phyloP scores from a whole-genome alignment of 1,140 invertebrate genomes.

The Rhizoglyphus robini region DNA sequence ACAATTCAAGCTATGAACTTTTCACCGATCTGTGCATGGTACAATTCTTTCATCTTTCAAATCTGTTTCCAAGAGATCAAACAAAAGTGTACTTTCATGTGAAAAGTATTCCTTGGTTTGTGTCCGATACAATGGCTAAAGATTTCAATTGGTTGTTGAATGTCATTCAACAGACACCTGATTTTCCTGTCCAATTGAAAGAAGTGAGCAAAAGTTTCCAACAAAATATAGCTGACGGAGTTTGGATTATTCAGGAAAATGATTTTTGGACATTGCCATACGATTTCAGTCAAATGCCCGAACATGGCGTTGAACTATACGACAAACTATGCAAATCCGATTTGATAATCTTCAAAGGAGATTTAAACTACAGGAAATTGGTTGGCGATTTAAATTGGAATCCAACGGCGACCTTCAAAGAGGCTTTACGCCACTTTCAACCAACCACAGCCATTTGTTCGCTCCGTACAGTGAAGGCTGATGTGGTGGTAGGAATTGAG shows the following conservation, averaged over 20 bases:
- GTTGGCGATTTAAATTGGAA: slow-evolving; percentile 75
- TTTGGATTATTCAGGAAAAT: slow-evolving; percentile 40
- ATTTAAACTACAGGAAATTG: slow-evolving; percentile 89
- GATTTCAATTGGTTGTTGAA: slow-evolving; percentile 62
- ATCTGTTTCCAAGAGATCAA: slow-evolving; percentile 40
- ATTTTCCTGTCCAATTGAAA: slow-evolving; percentile 19
- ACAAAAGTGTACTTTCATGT: slow-evolving; percentile 57
- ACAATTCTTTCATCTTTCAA: slow-evolving; percentile 53
- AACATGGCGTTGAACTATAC: slow-evolving; percentile 51
- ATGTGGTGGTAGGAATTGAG: slow-evolving; percentile 65
- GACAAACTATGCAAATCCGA: slow-evolving; percentile 50
- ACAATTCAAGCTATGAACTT: slow-evolving; percentile 89
- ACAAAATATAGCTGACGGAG: slow-evolving; percentile 37
- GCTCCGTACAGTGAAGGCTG: slow-evolving; percentile 80
- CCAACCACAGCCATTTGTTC: slow-evolving; percentile 58
- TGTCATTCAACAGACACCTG: slow-evolving; percentile 27
- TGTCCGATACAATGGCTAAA: slow-evolving; percentile 66
- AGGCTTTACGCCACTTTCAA: slow-evolving; percentile 59
- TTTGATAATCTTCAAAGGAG: slow-evolving; percentile 83
- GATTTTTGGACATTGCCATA: slow-evolving; percentile 77
- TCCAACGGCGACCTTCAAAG: slow-evolving; percentile 49
- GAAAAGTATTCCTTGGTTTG: slow-evolving; percentile 88
- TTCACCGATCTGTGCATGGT: slow-evolving; percentile 77
- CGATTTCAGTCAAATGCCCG: slow-evolving; percentile 61
- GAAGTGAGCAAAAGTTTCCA: slow-evolving; percentile 39